Percentiles rank a stretch among this genome's conserved stretches.
Conservation (phyloP, 1,140 invertebrate genomes). For the Paralvinella palmiformis region DNA sequence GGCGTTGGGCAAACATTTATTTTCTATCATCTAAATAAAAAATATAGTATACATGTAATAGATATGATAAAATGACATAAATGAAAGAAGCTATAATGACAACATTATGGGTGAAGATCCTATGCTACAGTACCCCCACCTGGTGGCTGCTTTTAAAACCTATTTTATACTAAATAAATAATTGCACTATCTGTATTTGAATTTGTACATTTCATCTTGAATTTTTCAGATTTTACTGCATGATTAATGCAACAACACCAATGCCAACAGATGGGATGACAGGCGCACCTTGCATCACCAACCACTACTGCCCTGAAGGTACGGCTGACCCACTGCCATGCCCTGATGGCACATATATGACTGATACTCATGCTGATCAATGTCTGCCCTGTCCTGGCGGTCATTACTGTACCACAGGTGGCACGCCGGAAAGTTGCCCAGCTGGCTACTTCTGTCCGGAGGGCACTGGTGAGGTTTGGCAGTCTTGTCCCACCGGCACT, state of each 20-base stretch:
- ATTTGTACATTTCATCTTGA: too few species aligned
- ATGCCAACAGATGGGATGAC: constrained; percentile 36
- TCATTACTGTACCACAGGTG: constrained; percentile 37
- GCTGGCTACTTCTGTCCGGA: constrained; percentile 35
- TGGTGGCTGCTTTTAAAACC: too few species aligned
- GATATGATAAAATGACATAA: too few species aligned
- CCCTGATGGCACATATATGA: constrained; percentile 39
- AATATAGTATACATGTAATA: too few species aligned
- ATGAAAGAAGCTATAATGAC: too few species aligned
- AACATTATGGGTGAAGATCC: too few species aligned
- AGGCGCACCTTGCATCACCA: constrained; percentile 30
- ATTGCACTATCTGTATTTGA: too few species aligned
- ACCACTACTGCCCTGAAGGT: constrained; percentile 38
- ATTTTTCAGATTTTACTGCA: too few species aligned
- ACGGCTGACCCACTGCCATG: constrained; percentile 35
- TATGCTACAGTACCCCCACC: too few species aligned
- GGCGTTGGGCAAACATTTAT: too few species aligned
- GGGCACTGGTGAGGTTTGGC: constrained; percentile 30
- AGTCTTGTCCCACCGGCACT: constrained; percentile 40
- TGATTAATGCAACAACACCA: constrained; percentile 22
- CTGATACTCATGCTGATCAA: constrained; percentile 32
- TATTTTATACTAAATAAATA: too few species aligned
- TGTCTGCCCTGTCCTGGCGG: constrained; percentile 37
- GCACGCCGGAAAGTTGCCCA: constrained; percentile 25
- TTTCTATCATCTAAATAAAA: too few species aligned